phyloP scores from a whole-genome alignment of 1,140 invertebrate genomes.

The Heliconius hewitsoni region DNA sequence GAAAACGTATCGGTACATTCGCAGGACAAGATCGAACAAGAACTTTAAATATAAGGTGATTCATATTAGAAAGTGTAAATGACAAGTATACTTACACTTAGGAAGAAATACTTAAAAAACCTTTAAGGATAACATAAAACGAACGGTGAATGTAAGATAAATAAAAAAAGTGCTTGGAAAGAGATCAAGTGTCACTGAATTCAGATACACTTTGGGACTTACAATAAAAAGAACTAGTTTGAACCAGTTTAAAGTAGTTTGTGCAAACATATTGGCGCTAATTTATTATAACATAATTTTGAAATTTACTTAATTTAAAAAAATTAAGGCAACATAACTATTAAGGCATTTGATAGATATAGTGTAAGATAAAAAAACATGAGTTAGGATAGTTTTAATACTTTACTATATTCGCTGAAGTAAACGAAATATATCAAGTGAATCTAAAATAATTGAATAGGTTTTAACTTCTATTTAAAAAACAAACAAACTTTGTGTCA shows the following conservation, averaged over 20 bases:
- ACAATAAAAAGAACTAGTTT: neutral
- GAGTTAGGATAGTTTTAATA: neutral
- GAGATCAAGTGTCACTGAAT: neutral
- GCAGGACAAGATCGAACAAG: slow-evolving; percentile 42
- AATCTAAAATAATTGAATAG: neutral
- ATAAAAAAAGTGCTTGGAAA: no score
- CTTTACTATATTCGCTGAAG: neutral
- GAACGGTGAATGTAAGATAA: no score
- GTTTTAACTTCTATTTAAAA: no score
- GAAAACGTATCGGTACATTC: slow-evolving; percentile 52
- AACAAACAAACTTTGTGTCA: neutral
- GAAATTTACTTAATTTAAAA: neutral
- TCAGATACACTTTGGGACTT: neutral
- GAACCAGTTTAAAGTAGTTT: neutral
- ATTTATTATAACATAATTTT: neutral
- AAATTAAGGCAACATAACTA: neutral
- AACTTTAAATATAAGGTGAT: slow-evolving; percentile 20
- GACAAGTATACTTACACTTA: no score
- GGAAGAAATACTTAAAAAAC: no score
- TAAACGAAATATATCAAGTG: slow-evolving; percentile 3
- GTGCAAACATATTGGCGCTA: neutral
- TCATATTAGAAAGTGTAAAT: neutral
- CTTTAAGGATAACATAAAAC: no score
- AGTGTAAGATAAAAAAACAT: neutral
- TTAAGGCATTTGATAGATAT: neutral